Conservation (phyloP, 2,113 vertebrate genomes). For the Spilogale gracilis region DNA sequence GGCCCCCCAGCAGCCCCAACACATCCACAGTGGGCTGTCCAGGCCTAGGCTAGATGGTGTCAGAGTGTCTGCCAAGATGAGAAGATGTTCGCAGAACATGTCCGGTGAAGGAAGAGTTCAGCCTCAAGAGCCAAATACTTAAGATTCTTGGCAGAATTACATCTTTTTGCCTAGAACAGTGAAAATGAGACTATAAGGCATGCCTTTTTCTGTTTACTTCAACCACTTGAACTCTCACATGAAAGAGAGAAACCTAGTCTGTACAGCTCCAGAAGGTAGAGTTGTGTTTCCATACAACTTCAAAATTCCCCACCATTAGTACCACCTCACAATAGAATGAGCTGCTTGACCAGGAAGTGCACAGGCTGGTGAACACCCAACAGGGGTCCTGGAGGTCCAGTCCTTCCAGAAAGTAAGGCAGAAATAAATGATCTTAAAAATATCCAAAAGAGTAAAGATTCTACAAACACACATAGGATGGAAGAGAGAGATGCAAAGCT, state of each 20-base stretch:
- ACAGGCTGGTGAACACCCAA: not conserved
- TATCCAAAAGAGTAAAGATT: fast-evolving
- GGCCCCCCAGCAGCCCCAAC: not conserved
- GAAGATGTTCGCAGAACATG: not conserved
- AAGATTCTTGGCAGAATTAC: not conserved
- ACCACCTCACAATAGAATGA: not conserved
- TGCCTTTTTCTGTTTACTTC: not conserved
- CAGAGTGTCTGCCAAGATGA: not conserved
- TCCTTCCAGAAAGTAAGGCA: not conserved
- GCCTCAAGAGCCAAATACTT: not conserved
- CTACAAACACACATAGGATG: fast-evolving
- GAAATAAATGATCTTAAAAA: not conserved
- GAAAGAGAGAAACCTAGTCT: not conserved
- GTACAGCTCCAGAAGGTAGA: not conserved
- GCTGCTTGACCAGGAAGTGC: not conserved
- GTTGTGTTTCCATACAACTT: fast-evolving
- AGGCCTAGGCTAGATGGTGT: not conserved
- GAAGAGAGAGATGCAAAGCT: not conserved
- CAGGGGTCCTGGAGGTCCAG: too few species aligned
- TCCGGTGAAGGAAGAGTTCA: fast-evolving
- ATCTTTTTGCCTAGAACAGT: not conserved
- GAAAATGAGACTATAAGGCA: not conserved
- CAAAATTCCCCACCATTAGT: too few species aligned
- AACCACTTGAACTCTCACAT: not conserved
- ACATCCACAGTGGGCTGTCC: too few species aligned